Conservation (phyloP, 2,113 vertebrate species). For the Microtus pennsylvanicus region DNA sequence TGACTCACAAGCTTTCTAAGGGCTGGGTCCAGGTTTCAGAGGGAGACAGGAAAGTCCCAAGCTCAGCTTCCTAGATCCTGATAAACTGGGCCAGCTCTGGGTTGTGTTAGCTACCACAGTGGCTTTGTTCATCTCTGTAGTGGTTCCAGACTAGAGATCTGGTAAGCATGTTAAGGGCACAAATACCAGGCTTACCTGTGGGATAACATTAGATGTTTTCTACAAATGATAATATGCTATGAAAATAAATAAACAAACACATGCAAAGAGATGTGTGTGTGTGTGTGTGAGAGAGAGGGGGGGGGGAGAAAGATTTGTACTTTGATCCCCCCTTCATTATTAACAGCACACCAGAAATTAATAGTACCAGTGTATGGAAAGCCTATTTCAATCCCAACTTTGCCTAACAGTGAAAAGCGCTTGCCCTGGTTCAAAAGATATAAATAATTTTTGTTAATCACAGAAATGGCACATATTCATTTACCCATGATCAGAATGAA, state of each 20-base stretch:
- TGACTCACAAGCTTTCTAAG: background rate
- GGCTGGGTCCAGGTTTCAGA: background rate
- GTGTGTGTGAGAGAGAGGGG: no score
- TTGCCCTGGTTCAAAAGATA: background rate
- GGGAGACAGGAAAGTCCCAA: background rate
- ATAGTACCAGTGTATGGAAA: background rate
- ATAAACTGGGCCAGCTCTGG: background rate
- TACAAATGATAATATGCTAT: background rate
- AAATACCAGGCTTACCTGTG: background rate
- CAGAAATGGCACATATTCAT: slow-evolving; percentile 1
- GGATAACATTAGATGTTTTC: background rate
- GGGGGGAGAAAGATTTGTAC: no score
- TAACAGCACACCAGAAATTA: background rate
- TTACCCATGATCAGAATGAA: slow-evolving; percentile 25
- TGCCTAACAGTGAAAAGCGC: background rate
- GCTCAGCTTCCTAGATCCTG: background rate
- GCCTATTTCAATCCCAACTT: background rate
- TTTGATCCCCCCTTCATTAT: background rate
- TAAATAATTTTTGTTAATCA: slow-evolving; percentile 51
- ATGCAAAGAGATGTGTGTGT: background rate
- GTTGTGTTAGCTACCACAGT: background rate
- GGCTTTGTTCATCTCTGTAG: slow-evolving; percentile 45
- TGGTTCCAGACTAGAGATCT: background rate
- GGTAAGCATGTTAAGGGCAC: background rate
- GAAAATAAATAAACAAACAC: background rate